Percentiles rank a stretch among this genome's conserved stretches.
phyloP scores from a whole-genome alignment of 2,888 invertebrate genomes.

The Athalia cordata region DNA sequence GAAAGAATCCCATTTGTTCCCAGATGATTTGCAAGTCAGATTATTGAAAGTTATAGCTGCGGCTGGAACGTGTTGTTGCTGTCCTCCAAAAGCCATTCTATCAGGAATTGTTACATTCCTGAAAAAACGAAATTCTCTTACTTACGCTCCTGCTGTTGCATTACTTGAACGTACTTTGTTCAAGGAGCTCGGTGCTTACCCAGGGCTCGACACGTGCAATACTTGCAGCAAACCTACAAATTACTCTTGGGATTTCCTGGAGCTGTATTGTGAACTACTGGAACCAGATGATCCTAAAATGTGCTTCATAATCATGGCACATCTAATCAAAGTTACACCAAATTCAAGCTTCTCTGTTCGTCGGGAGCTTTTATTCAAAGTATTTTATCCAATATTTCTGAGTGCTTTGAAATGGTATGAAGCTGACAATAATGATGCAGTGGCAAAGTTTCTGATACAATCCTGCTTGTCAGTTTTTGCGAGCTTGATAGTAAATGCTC shows the following conservation, averaged over 20 bases:
- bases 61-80: constrained; percentile 80
- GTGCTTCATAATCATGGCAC: constrained; percentile 77
- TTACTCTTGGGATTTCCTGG: constrained; percentile 77
- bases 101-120: constrained; percentile 75
- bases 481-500: constrained; percentile 75
- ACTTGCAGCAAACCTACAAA: constrained; percentile 61
- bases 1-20: constrained; percentile 73
- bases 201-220: constrained; percentile 69
- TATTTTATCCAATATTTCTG: constrained; percentile 79
- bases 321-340: constrained; percentile 77
- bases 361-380: constrained; percentile 77
- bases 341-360: constrained; percentile 76
- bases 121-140: constrained; percentile 61
- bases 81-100: constrained; percentile 76
- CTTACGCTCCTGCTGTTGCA: constrained; percentile 72
- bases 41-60: constrained; percentile 76
- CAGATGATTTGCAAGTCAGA: constrained; percentile 72
- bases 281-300: constrained; percentile 76
- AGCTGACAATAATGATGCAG: constrained; percentile 70
- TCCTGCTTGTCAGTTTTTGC: constrained; percentile 79
- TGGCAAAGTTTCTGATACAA: constrained; percentile 77
- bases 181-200: constrained; percentile 76
- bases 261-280: constrained; percentile 77
- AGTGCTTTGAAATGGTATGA: constrained; percentile 75
- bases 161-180: constrained; percentile 78